A percentile compares a stretch with the other conserved stretches of the same genome.
Evolutionary conservation across 2,888 invertebrate genomes (phyloP).

Genomic region (Oligia strigilis): DNA sequence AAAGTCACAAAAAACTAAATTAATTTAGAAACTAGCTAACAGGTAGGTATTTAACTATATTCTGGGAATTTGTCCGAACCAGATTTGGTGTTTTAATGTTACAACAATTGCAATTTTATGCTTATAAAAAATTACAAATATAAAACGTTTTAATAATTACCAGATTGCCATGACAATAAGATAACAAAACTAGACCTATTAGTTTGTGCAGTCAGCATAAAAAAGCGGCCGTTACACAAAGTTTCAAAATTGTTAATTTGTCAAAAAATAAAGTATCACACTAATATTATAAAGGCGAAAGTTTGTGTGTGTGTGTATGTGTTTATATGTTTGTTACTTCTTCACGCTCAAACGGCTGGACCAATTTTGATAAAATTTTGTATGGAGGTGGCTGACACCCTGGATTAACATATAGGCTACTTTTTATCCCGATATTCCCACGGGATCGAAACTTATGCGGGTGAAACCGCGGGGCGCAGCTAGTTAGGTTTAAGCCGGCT

Average conservation of each 20-base stretch:
- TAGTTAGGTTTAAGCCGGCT: background rate
- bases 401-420: too few relatives aligned
- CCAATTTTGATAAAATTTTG: too few relatives aligned
- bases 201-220: background rate
- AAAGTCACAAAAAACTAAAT: background rate
- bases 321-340: too few relatives aligned
- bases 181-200: constrained; percentile 7
- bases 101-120: background rate
- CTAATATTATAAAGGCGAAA: too few relatives aligned
- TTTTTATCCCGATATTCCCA: too few relatives aligned
- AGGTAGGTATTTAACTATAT: background rate
- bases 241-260: too few relatives aligned
- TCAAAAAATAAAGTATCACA: background rate
- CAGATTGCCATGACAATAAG: constrained; percentile 2
- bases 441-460: too few relatives aligned
- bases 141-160: background rate
- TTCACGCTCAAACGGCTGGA: too few relatives aligned
- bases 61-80: background rate
- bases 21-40: background rate
- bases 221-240: background rate
- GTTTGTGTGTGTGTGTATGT: too few relatives aligned
- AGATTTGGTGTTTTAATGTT: background rate
- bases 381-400: too few relatives aligned
- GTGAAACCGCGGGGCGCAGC: too few relatives aligned
- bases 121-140: background rate